phyloP scores from a whole-genome alignment of 2,797 vertebrate genomes.

The Peromyscus nudipes region DNA sequence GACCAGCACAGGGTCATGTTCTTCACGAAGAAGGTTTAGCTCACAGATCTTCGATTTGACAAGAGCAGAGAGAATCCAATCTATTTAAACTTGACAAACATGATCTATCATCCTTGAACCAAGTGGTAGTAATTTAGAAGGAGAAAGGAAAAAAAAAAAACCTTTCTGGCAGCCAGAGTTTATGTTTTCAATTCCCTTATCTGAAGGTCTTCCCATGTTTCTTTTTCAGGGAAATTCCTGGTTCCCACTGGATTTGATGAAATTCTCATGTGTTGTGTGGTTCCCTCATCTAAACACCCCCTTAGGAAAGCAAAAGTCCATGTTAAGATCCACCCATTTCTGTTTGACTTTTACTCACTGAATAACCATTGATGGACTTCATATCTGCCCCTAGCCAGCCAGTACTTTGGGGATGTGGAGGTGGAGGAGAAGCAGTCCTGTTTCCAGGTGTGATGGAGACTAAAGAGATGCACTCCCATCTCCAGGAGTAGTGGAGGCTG shows the following conservation, averaged over 20 bases:
- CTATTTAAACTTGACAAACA: neutral
- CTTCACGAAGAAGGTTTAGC: neutral
- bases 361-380: rapidly evolving
- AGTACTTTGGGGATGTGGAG: neutral
- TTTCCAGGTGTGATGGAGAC: too few species aligned
- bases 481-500: too few species aligned
- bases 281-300: neutral
- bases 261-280: neutral
- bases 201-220: neutral
- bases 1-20: neutral
- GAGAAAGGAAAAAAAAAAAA: conserved; percentile 24
- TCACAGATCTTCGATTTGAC: neutral
- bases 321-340: neutral
- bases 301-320: neutral
- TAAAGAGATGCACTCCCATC: too few species aligned
- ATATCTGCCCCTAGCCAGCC: too few species aligned
- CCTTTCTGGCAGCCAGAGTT: conserved; percentile 11
- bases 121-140: conserved; percentile 66
- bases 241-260: neutral
- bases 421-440: rapidly evolving
- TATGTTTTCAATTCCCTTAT: conserved; percentile 60
- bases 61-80: conserved; percentile 40
- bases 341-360: neutral
- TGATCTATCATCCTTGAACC: conserved; percentile 34
- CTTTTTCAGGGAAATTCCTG: conserved; percentile 12